A percentile compares a stretch with the other conserved stretches of the same genome.
phyloP scores from a whole-genome alignment of 2,888 invertebrate genomes.

The Cotesia congregata region DNA sequence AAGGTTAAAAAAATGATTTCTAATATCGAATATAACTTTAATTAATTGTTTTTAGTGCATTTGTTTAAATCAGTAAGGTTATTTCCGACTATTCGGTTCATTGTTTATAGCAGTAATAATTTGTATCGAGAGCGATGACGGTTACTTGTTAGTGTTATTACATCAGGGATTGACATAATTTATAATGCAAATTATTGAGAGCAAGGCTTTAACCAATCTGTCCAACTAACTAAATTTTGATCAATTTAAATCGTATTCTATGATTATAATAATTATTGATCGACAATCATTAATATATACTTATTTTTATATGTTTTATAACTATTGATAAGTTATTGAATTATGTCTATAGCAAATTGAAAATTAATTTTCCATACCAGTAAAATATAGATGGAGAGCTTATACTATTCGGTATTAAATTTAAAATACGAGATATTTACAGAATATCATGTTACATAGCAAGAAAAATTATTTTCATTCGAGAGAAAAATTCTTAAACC shows the following conservation, averaged over 20 bases:
- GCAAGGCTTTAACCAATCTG: background rate
- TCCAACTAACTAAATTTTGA: background rate
- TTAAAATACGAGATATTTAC: no score
- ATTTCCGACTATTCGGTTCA: slow-evolving; percentile 37
- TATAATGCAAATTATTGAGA: background rate
- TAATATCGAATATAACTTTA: slow-evolving; percentile 16
- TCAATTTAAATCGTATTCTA: background rate
- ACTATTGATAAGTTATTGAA: no score
- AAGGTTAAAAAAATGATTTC: no score
- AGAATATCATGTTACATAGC: no score
- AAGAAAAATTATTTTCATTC: no score
- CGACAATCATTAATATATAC: no score
- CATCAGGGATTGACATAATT: background rate
- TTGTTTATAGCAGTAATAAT: background rate
- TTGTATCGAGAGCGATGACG: background rate
- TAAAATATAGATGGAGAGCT: no score
- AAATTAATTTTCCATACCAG: no score
- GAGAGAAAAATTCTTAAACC: no score
- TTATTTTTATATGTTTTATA: no score
- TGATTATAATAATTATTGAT: background rate
- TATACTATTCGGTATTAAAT: no score
- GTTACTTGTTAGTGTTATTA: background rate
- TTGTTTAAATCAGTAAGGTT: slow-evolving; percentile 18
- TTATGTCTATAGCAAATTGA: no score
- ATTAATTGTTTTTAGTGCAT: slow-evolving; percentile 19